phyloP scores from a whole-genome alignment of 2,888 invertebrate genomes.

The Rhamnusium bicolor region DNA sequence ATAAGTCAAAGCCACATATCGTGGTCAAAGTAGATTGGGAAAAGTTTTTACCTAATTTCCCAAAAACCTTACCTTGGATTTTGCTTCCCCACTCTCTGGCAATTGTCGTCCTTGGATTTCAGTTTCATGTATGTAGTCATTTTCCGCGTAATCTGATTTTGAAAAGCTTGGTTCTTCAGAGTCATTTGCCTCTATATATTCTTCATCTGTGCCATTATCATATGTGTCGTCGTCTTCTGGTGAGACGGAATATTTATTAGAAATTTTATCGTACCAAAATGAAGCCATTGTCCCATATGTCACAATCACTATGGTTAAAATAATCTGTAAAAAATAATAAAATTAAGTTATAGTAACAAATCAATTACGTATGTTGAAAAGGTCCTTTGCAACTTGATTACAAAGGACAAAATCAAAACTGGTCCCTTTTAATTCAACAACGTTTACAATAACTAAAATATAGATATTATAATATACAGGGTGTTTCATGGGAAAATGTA shows the following conservation, averaged over 20 bases:
- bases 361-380: no score
- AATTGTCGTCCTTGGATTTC: slow-evolving; percentile 5
- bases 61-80: slow-evolving; percentile 26
- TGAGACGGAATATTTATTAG: slow-evolving; percentile 13
- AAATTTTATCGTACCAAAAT: slow-evolving; percentile 5
- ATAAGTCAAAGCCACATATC: no score
- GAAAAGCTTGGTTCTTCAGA: neutral
- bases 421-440: no score
- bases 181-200: neutral
- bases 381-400: no score
- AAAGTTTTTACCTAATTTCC: no score
- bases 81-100: slow-evolving; percentile 16
- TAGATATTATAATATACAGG: no score
- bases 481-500: no score
- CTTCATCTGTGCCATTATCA: neutral
- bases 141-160: neutral
- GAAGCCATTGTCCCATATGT: neutral
- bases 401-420: no score
- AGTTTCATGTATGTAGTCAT: neutral
- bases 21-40: no score
- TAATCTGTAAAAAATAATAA: slow-evolving; percentile 14
- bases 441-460: no score
- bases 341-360: neutral
- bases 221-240: neutral
- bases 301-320: slow-evolving; percentile 4